These are phyloP conservation scores for Potamilus streckersoni DNA, from an alignment of 1,140 invertebrate genomes.

Conservation along the genomic window DNA sequence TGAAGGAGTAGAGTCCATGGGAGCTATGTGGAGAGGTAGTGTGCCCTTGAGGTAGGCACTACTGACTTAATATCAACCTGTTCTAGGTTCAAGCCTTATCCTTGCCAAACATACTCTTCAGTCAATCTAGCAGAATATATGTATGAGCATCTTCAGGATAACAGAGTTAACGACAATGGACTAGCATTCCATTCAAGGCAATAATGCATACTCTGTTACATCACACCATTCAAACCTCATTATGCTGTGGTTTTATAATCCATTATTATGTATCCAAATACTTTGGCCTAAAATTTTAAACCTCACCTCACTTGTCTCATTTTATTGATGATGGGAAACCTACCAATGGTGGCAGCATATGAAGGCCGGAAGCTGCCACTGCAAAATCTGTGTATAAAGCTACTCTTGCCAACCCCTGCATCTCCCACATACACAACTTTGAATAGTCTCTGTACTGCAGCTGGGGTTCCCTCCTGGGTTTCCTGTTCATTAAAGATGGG, in stretches of 20 bases:
- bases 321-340: background rate
- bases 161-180: no score
- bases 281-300: background rate
- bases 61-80: no score
- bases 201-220: no score
- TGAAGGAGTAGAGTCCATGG: no score
- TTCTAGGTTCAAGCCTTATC: no score
- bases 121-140: background rate
- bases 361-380: slow-evolving; percentile 69
- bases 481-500: no score
- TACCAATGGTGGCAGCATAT: slow-evolving; percentile 73
- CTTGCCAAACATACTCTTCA: background rate
- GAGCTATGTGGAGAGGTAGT: no score
- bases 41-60: no score
- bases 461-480: background rate
- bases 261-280: background rate
- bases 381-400: slow-evolving; percentile 74
- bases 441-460: slow-evolving; percentile 68
- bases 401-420: slow-evolving; percentile 74
- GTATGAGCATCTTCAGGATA: no score
- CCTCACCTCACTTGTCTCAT: background rate
- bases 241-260: no score
- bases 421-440: slow-evolving; percentile 76
- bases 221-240: no score
- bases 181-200: no score